Conservation (phyloP, 2,113 vertebrate genomes). For the Aix galericulata region DNA sequence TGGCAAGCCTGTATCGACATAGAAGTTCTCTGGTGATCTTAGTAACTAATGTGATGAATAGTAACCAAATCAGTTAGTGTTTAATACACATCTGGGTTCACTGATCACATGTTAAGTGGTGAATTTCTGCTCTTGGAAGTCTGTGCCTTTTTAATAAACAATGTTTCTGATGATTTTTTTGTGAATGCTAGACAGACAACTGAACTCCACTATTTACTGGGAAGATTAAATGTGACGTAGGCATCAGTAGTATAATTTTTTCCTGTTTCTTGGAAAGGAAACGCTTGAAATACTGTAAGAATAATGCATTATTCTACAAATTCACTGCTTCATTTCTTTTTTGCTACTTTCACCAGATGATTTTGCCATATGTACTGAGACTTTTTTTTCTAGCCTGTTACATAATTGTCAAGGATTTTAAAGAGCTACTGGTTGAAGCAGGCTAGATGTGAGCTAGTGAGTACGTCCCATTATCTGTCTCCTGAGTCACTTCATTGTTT, state of each 20-base stretch:
- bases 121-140: not conserved
- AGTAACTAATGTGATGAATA: not conserved
- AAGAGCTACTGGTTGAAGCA: not conserved
- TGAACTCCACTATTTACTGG: not conserved
- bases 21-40: not conserved
- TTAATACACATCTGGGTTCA: not conserved
- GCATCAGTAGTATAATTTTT: not conserved
- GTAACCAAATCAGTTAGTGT: not conserved
- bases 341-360: not conserved
- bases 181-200: not conserved
- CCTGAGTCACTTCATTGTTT: not conserved
- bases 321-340: not conserved
- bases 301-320: not conserved
- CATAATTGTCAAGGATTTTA: not conserved
- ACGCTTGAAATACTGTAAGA: not conserved
- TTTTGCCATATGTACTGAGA: not conserved
- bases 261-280: not conserved
- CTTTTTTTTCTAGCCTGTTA: not conserved
- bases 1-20: not conserved
- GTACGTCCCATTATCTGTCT: not conserved
- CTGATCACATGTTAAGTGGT: not conserved
- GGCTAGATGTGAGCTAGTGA: not conserved
- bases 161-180: not conserved
- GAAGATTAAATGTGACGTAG: not conserved
- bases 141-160: not conserved